A percentile compares a stretch with the other conserved stretches of the same genome.
These are phyloP conservation scores for Otus sunia DNA, from an alignment of 2,113 vertebrate species.

Conservation along the genomic window DNA sequence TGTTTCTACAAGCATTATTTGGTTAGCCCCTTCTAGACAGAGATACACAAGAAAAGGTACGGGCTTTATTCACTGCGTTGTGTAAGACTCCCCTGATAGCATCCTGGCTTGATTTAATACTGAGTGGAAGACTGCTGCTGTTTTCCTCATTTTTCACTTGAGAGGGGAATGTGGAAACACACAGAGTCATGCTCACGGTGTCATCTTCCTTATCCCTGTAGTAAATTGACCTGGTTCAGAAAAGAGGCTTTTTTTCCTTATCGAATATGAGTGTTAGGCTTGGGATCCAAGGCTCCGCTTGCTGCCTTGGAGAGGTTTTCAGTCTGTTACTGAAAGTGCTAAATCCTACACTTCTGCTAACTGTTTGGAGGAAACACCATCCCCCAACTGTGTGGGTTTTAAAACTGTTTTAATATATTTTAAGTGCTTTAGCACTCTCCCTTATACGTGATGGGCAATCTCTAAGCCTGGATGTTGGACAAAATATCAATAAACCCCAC, in stretches of 20 bases:
- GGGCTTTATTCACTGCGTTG: not conserved
- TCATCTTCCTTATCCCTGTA: conserved; percentile 33
- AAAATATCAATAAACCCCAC: conserved; percentile 29
- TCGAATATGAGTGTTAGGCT: not conserved
- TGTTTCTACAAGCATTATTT: not conserved
- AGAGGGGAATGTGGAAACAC: not conserved
- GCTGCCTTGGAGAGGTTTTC: conserved; percentile 38
- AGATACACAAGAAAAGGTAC: not conserved
- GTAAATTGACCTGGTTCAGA: conserved; percentile 39
- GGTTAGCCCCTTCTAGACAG: not conserved
- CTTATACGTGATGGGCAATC: not conserved
- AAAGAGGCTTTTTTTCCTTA: conserved; percentile 37
- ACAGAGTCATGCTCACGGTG: not conserved
- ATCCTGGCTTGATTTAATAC: not conserved
- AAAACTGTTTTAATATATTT: conserved; percentile 43
- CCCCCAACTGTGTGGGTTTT: conserved; percentile 29
- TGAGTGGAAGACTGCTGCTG: not conserved
- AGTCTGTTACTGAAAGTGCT: conserved; percentile 33
- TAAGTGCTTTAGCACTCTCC: conserved; percentile 8
- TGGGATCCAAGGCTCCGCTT: not conserved
- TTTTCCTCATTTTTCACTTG: conserved; percentile 14
- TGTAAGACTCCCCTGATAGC: not conserved
- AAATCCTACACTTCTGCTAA: conserved; percentile 45
- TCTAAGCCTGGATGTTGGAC: conserved; percentile 34
- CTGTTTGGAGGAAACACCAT: conserved; percentile 22